Evolutionary conservation across 2,113 vertebrate species (phyloP).

Genomic region (Fukomys damarensis): DNA sequence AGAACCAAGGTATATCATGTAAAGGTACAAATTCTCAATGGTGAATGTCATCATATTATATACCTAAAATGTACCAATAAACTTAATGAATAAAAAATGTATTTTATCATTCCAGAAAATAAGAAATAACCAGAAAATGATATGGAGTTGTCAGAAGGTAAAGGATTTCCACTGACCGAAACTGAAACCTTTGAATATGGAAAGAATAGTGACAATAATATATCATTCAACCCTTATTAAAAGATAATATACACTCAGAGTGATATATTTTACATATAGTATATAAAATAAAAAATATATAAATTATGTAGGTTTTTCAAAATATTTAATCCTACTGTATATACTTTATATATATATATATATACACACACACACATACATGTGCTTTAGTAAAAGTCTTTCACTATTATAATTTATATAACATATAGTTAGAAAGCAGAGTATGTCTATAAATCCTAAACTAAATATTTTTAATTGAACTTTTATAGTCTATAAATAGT

Average conservation of each 20-base stretch:
- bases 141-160: background rate
- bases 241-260: background rate
- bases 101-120: background rate
- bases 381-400: background rate
- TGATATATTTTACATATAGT: background rate
- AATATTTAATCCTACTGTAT: background rate
- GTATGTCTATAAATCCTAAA: background rate
- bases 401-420: background rate
- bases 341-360: background rate
- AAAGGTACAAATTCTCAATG: too few species aligned
- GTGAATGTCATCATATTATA: too few species aligned
- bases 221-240: background rate
- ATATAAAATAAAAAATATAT: background rate
- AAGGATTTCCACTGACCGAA: background rate
- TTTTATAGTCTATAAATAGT: too few species aligned
- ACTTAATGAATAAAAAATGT: too few species aligned
- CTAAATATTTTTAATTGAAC: background rate
- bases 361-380: too few species aligned
- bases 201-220: background rate
- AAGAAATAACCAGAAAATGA: background rate
- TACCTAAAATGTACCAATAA: too few species aligned
- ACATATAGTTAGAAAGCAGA: background rate
- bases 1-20: too few species aligned
- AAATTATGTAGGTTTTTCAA: background rate
- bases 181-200: background rate